phyloP scores from a whole-genome alignment of 2,888 invertebrate species.

The Lycophotia porphyrea region DNA sequence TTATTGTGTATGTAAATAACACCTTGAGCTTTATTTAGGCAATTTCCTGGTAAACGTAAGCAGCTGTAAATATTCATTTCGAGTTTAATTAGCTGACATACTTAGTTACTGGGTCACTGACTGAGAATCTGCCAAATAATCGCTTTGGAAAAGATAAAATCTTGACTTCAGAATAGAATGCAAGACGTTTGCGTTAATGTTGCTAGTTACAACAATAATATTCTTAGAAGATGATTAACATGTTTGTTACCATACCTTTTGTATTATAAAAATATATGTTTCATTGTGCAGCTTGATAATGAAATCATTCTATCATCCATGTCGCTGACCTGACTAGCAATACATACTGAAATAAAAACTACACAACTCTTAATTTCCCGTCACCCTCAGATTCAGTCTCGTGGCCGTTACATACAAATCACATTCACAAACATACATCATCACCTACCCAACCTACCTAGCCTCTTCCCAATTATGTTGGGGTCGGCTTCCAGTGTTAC shows the following conservation, averaged over 20 bases:
- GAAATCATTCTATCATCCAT: constrained; percentile 11
- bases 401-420: constrained; percentile 20
- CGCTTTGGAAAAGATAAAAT: constrained; percentile 55
- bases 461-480: too few relatives aligned
- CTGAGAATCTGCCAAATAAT: constrained; percentile 69
- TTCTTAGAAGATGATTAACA: constrained; percentile 23
- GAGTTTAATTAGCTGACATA: constrained; percentile 68
- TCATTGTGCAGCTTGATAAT: constrained; percentile 12
- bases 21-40: constrained; percentile 88
- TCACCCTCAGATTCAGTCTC: constrained; percentile 18
- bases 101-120: constrained; percentile 67
- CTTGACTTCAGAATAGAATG: constrained; percentile 48
- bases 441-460: too few relatives aligned
- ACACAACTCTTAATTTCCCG: constrained; percentile 8
- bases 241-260: neutral
- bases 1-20: constrained; percentile 91
- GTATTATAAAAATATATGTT: constrained; percentile 11
- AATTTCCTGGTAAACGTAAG: constrained; percentile 77
- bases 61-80: constrained; percentile 70
- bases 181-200: constrained; percentile 20
- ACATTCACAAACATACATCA: constrained; percentile 14
- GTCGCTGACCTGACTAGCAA: constrained; percentile 4
- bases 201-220: constrained; percentile 26
- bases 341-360: constrained; percentile 7
- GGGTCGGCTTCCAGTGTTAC: too few relatives aligned